phyloP scores from a whole-genome alignment of 2,113 vertebrate genomes.

The Sisor rabdophorus region DNA sequence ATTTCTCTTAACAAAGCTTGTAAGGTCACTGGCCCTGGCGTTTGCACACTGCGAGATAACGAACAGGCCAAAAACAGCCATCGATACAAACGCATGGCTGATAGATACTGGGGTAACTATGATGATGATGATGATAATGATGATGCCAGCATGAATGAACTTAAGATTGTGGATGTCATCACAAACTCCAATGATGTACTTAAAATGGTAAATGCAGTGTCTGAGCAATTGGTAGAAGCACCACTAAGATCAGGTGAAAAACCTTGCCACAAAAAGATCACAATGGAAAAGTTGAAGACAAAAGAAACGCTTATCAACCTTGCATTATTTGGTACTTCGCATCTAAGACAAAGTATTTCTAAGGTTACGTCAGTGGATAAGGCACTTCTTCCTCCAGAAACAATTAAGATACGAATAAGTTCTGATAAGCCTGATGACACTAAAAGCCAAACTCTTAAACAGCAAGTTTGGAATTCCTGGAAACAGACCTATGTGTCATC shows the following conservation, averaged over 20 bases:
- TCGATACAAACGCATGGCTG: background rate
- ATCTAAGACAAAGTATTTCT: background rate
- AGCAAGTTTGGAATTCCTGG: constrained; percentile 48
- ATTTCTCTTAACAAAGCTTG: background rate
- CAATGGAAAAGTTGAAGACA: background rate
- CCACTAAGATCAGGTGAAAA: background rate
- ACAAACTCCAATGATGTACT: constrained; percentile 21
- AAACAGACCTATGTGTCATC: constrained; percentile 34
- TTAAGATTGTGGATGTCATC: constrained; percentile 20
- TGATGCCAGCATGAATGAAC: background rate
- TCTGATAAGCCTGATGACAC: background rate
- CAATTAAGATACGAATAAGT: constrained; percentile 46
- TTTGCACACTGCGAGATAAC: too few species aligned
- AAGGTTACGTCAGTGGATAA: background rate
- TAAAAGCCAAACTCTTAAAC: constrained; percentile 33
- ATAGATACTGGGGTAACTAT: constrained; percentile 21
- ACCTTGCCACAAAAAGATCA: background rate
- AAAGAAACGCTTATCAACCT: constrained; percentile 34
- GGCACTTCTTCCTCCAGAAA: constrained; percentile 42
- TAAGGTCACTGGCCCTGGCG: too few species aligned
- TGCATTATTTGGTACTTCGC: constrained; percentile 58
- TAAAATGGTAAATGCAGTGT: background rate
- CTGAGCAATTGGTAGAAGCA: background rate
- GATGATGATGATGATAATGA: background rate
- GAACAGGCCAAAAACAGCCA: background rate